Evolutionary conservation across 2,888 invertebrate species (phyloP).

Genomic region (Orthosia gracilis): DNA sequence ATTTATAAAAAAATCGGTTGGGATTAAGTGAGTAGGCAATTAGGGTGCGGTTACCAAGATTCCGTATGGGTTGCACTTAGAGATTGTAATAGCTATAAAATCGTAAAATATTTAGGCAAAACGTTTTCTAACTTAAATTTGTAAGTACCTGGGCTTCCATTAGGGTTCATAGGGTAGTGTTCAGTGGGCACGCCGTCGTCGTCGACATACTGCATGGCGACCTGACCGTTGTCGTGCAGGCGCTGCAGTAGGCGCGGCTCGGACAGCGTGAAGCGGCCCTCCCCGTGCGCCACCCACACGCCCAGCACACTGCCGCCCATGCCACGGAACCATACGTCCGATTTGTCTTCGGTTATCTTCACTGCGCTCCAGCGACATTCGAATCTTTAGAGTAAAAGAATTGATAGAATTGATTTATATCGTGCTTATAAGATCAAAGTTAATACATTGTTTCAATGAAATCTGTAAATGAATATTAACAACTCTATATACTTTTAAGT

Average conservation of each 20-base stretch:
- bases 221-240: constrained; percentile 91
- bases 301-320: constrained; percentile 98
- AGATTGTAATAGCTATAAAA: neutral
- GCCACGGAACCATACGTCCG: constrained; percentile 96
- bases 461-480: no score
- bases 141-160: constrained; percentile 94
- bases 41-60: neutral
- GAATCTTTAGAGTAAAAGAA: constrained; percentile 84
- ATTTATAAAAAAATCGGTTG: no score
- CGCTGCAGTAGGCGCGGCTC: constrained; percentile 85
- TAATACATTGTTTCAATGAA: no score
- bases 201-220: constrained; percentile 96
- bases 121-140: neutral
- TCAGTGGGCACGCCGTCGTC: constrained; percentile 94
- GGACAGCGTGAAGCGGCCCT: constrained; percentile 95
- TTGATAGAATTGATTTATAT: neutral
- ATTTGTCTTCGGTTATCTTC: constrained; percentile 91
- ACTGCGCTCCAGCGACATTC: constrained; percentile 95
- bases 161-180: constrained; percentile 98
- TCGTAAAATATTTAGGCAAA: neutral
- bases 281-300: constrained; percentile 99
- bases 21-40: neutral
- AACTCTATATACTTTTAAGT: no score
- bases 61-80: neutral
- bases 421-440: no score